Conservation (phyloP, 2,113 vertebrate species). For the Catharus fuscescens region DNA sequence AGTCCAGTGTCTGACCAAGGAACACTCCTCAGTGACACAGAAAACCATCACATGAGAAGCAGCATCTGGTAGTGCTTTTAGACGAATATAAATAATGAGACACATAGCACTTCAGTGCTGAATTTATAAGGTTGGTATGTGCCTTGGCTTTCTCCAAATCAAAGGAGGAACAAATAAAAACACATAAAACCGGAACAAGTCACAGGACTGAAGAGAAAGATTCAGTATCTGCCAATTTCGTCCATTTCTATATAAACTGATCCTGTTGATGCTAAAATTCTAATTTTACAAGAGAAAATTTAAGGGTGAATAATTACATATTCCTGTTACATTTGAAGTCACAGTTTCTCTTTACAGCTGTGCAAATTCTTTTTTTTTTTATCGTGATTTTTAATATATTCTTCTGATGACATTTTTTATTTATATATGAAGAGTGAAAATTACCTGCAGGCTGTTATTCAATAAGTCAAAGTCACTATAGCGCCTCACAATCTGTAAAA, state of each 20-base stretch:
- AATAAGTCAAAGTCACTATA: constrained; percentile 98
- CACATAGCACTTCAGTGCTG: not conserved
- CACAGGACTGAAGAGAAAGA: not conserved
- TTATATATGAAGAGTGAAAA: constrained; percentile 1
- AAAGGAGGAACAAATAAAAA: constrained; percentile 23
- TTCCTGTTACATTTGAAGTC: not conserved
- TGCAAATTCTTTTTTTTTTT: not conserved
- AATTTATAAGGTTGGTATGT: constrained; percentile 36
- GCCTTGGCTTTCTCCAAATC: constrained; percentile 17
- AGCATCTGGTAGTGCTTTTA: constrained; percentile 50
- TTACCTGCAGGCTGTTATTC: constrained; percentile 94
- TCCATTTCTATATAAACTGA: not conserved
- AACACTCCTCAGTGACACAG: constrained; percentile 14
- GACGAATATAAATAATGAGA: constrained; percentile 30
- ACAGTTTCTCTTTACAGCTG: not conserved
- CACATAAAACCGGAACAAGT: constrained; percentile 24
- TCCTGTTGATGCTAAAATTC: not conserved
- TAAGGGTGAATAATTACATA: not conserved
- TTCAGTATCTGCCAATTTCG: constrained; percentile 22
- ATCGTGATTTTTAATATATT: not conserved
- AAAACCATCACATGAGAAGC: constrained; percentile 48
- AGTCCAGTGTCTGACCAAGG: constrained; percentile 20
- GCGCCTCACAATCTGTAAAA: constrained; percentile 90
- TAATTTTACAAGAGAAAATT: not conserved
- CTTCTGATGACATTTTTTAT: not conserved